A percentile compares a stretch with the other conserved stretches of the same genome.
Evolutionary conservation across 2,113 vertebrate genomes (phyloP).

Genomic region (Spilogale gracilis): DNA sequence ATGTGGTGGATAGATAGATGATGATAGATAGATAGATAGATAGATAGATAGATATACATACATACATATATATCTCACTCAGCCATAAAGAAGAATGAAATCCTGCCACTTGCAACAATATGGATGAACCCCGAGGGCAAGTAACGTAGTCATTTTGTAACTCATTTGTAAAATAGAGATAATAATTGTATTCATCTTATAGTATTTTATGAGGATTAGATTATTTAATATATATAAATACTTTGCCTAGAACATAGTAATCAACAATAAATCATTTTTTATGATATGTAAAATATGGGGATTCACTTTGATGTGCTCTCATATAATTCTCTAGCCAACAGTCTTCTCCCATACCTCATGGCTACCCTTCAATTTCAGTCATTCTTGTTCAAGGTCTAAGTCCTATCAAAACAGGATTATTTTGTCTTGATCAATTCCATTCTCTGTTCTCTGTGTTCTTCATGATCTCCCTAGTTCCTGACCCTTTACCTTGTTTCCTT

Average conservation of each 20-base stretch:
- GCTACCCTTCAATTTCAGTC: not conserved
- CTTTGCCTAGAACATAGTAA: not conserved
- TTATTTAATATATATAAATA: not conserved
- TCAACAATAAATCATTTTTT: not conserved
- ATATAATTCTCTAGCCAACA: not conserved
- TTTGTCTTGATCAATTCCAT: not conserved
- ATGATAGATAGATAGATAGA: no score
- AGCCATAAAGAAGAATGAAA: not conserved
- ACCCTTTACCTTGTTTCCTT: not conserved
- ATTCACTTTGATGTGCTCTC: not conserved
- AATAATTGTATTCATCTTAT: not conserved
- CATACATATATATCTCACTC: not conserved
- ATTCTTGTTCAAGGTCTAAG: constrained; percentile 5
- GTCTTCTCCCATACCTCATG: not conserved
- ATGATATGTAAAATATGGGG: not conserved
- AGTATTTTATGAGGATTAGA: not conserved
- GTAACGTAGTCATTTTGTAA: not conserved
- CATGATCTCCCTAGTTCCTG: not conserved
- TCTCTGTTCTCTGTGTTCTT: not conserved
- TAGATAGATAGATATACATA: no score
- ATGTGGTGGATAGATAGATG: not conserved
- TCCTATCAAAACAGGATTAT: not conserved
- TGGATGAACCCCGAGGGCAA: not conserved
- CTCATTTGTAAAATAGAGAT: not conserved
- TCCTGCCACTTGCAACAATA: not conserved